Evolutionary conservation across 30 jellyfish, hydroid and myxozoan genomes (phyloP).

Genomic region (Aurelia aurita): DNA sequence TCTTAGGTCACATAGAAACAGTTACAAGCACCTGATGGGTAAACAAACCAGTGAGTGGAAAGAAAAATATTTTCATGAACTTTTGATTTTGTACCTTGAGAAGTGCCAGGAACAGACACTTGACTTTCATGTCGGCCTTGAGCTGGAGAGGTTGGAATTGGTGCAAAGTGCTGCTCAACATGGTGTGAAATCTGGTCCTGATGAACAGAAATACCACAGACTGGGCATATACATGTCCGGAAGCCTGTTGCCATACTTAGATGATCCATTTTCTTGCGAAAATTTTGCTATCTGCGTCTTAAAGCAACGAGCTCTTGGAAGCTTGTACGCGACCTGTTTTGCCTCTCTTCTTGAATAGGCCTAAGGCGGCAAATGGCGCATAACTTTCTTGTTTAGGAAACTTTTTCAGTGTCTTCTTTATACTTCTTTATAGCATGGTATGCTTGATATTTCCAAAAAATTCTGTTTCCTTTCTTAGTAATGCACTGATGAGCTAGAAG

Average conservation of each 20-base stretch:
- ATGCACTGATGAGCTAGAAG: slow-evolving; percentile 56
- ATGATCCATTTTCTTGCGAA: slow-evolving; percentile 25
- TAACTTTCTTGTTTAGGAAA: no score
- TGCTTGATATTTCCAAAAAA: slow-evolving; percentile 15
- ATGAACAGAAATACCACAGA: slow-evolving; percentile 76
- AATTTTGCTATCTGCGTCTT: not conserved
- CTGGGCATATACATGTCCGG: slow-evolving; percentile 80
- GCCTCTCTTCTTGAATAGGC: no score
- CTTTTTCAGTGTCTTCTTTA: no score
- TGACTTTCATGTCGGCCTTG: not conserved
- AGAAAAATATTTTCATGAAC: no score
- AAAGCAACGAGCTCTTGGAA: no score
- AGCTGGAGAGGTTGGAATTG: slow-evolving; percentile 4
- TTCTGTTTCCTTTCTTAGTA: not conserved
- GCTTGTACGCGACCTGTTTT: no score
- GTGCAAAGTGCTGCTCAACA: slow-evolving; percentile 74
- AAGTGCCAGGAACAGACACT: no score
- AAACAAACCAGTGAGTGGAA: no score
- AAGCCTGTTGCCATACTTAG: slow-evolving; percentile 48
- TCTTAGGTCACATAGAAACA: no score
- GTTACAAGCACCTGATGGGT: no score
- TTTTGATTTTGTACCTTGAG: no score
- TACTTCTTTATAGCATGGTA: not conserved
- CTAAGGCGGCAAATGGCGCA: no score
- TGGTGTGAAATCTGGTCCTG: slow-evolving; percentile 76